Base-by-base conservation (phyloP, 2,113 vertebrate genomes). In the Rhinoptilus africanus region DNA sequence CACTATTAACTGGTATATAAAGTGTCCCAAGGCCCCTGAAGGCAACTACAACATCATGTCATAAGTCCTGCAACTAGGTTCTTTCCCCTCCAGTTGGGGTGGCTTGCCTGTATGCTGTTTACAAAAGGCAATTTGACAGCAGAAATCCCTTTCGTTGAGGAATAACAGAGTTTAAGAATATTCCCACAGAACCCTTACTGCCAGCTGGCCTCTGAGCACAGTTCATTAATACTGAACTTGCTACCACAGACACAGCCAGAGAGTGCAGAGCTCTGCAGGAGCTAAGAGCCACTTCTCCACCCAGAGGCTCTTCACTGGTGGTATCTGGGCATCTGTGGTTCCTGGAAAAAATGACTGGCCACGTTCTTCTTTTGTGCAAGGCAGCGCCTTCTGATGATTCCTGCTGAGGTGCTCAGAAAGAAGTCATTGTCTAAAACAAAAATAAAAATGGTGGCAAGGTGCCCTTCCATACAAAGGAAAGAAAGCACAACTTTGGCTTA, bases 391-490 rank as follows among this genome's bases (percentile, higher is more conserved):
- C 76, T 53, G 66, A 73, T 83, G 90, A 34, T 64, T 93, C 94
- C 94, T 84, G 91, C 91, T 86, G 93, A 87, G 87, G 91, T 93
- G 60, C 94, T 91, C 78, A 71, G 78, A 91, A 75, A 91, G 91
- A 80, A 91, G 83, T 10, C 74, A 85, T 93, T 91, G 94, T 91
- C 56, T 91, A 34, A 59, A 77, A 83, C 23, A 43, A 37, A 88
- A 93, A 88, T 76, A 35, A 88, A 88, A 93, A 67, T 77, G 53
- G 27, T 92, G 92, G 75, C 88, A 56, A 85, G 59, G 59, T 82
- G 69, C 88, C 85, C 85, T 85, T 63, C 59, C 64, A 72, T 47
- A 45, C 39, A 71, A 62, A 76, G 37, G 63, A 23, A 79, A 75
- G 50, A 43, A 71, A 91, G 30, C 35, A 60, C 57, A 41, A 35